Conservation (phyloP, 2,113 vertebrate species). For the Capreolus pygargus region DNA sequence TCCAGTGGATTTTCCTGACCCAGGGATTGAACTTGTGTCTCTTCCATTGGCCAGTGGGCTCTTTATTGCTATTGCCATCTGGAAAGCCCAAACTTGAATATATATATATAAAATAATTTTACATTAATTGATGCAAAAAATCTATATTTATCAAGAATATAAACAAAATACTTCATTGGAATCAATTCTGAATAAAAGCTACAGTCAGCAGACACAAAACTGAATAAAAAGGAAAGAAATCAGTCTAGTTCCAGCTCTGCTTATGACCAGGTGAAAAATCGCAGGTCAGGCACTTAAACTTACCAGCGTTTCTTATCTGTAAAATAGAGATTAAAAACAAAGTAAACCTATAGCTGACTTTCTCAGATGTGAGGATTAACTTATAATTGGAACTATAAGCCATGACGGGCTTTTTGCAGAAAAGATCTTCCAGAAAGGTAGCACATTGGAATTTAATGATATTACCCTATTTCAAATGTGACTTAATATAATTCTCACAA, state of each 20-base stretch:
- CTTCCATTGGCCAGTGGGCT: not conserved
- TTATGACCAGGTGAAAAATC: not conserved
- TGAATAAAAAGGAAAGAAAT: not conserved
- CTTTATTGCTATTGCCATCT: not conserved
- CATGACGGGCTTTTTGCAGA: not conserved
- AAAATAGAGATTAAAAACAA: conserved; percentile 45
- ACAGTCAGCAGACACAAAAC: not conserved
- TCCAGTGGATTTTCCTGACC: not conserved
- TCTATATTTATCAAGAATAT: not conserved
- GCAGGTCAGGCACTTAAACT: not conserved
- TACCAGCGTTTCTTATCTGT: conserved; percentile 1
- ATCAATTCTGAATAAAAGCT: conserved; percentile 4
- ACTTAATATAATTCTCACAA: conserved; percentile 16
- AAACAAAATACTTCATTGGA: not conserved
- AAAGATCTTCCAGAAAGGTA: not conserved
- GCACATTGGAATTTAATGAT: not conserved
- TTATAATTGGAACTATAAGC: conserved; percentile 20
- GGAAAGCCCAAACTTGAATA: not conserved
- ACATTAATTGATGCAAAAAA: conserved; percentile 7
- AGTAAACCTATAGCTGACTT: conserved; percentile 31
- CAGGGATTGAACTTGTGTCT: not conserved
- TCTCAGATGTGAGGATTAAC: conserved; percentile 37
- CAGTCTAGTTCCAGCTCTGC: not conserved
- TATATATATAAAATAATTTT: not conserved
- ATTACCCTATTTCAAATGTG: not conserved